A percentile compares a stretch with the other conserved stretches of the same genome.
These are phyloP conservation scores for Cephus nigrinus DNA, from an alignment of 2,888 invertebrate species.

Conservation along the genomic window DNA sequence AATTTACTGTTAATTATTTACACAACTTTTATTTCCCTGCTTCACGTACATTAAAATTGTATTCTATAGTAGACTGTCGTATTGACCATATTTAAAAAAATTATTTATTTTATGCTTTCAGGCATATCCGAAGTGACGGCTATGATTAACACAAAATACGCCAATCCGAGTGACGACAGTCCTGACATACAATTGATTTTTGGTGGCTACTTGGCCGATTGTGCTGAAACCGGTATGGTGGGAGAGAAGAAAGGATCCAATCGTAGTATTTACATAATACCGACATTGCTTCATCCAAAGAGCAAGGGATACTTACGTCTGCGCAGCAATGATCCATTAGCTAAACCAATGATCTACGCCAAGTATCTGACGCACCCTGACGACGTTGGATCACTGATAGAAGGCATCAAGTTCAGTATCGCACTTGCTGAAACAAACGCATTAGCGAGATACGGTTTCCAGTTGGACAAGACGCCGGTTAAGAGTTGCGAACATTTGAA, in stretches of 20 bases:
- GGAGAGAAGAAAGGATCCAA: constrained; percentile 79
- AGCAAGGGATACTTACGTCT: constrained; percentile 84
- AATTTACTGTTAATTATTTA: not conserved
- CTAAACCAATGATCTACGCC: constrained; percentile 86
- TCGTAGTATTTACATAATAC: constrained; percentile 79
- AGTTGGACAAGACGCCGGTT: constrained; percentile 79
- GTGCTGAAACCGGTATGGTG: constrained; percentile 87
- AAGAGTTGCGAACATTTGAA: constrained; percentile 79
- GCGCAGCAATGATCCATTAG: constrained; percentile 80
- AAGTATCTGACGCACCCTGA: constrained; percentile 82
- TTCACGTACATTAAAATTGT: not conserved
- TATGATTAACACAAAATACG: constrained; percentile 83
- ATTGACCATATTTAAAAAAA: not conserved
- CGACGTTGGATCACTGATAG: constrained; percentile 83
- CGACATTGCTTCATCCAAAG: constrained; percentile 86
- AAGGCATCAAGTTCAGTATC: constrained; percentile 85
- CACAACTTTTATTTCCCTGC: not conserved
- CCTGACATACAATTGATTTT: constrained; percentile 91
- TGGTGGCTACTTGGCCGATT: constrained; percentile 87
- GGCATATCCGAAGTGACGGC: constrained; percentile 88
- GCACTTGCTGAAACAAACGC: constrained; percentile 78
- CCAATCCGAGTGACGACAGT: constrained; percentile 78
- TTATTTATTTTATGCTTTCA: constrained; percentile 45
- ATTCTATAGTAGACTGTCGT: not conserved
- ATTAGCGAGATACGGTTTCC: constrained; percentile 76